These are phyloP conservation scores for Phaethornis superciliosus DNA, from an alignment of 2,113 vertebrate species.

Conservation along the genomic window DNA sequence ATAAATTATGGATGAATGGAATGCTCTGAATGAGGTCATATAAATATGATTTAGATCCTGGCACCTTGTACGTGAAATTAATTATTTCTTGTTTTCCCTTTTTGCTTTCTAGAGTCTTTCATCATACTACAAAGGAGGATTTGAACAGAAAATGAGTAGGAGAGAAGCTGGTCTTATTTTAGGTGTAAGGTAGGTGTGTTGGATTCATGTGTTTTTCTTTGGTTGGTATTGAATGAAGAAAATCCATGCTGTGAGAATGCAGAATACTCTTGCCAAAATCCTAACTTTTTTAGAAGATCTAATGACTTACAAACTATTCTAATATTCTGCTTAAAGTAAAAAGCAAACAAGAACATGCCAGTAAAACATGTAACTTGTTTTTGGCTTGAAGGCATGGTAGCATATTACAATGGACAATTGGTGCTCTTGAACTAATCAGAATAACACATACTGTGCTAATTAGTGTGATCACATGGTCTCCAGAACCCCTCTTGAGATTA, in stretches of 20 bases:
- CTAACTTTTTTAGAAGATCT: not conserved
- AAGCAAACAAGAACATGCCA: conserved; percentile 2
- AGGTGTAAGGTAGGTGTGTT: conserved; percentile 87
- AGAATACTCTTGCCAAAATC: not conserved
- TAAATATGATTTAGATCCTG: conserved; percentile 27
- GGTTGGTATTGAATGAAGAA: not conserved
- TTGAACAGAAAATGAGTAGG: conserved; percentile 93
- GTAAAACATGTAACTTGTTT: not conserved
- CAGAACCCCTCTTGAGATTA: not conserved
- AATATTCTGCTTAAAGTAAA: not conserved
- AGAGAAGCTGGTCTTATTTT: conserved; percentile 93
- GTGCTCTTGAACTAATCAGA: not conserved
- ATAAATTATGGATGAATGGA: conserved; percentile 23
- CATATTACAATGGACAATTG: not conserved
- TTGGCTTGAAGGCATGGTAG: conserved; percentile 9
- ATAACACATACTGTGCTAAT: not conserved
- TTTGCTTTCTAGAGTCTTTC: conserved; percentile 80
- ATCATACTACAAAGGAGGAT: conserved; percentile 94
- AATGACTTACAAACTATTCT: not conserved
- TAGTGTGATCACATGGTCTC: not conserved
- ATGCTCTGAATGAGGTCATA: not conserved
- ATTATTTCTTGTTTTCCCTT: conserved; percentile 53
- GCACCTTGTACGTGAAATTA: conserved; percentile 38
- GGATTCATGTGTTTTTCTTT: conserved; percentile 34
- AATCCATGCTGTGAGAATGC: not conserved